Evolutionary conservation across 2,113 vertebrate species (phyloP).

Genomic region (Capreolus pygargus): DNA sequence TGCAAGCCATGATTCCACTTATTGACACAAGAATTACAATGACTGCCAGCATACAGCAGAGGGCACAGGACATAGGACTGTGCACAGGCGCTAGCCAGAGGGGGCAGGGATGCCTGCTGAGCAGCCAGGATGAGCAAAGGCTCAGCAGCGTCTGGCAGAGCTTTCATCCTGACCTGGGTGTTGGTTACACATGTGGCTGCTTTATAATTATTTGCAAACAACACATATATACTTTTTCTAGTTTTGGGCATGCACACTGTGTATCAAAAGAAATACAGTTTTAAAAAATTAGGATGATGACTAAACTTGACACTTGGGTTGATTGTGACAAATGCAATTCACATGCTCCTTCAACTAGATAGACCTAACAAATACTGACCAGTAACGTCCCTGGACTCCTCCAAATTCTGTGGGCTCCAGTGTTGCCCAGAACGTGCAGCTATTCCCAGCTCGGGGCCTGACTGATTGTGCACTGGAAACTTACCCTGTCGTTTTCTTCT

Average conservation of each 20-base stretch:
- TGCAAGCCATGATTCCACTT: not conserved
- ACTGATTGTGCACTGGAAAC: not conserved
- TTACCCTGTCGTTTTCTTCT: not conserved
- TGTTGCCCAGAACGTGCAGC: accelerated
- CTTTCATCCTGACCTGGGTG: not conserved
- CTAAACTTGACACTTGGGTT: too few species aligned
- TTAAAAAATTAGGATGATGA: not conserved
- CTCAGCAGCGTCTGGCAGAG: not conserved
- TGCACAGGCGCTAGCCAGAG: not conserved
- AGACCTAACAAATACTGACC: not conserved
- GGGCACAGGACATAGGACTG: accelerated
- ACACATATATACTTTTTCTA: not conserved
- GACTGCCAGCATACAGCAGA: not conserved
- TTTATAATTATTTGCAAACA: not conserved
- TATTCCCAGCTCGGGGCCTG: accelerated
- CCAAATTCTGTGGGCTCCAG: not conserved
- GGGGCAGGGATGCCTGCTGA: not conserved
- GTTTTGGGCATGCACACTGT: accelerated
- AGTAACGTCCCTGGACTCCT: too few species aligned
- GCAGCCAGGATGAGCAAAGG: not conserved
- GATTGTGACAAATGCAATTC: not conserved
- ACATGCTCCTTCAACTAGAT: accelerated
- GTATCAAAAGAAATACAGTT: not conserved
- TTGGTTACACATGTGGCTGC: not conserved
- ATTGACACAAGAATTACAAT: not conserved